Conservation (phyloP, 1,140 invertebrate species). For the Matsumurasca onukii region DNA sequence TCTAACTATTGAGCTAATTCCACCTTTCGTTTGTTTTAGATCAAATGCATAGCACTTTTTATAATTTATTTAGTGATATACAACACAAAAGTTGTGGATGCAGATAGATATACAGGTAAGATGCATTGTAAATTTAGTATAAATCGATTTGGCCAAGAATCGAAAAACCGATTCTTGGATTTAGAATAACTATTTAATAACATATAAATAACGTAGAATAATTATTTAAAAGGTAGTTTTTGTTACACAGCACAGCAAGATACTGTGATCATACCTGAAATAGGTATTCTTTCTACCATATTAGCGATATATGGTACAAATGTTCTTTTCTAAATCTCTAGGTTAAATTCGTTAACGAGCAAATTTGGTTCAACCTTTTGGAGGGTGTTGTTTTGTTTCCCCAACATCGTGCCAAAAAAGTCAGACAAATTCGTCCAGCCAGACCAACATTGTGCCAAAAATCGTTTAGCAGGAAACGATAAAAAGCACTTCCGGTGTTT, state of each 20-base stretch:
- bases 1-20: neutral
- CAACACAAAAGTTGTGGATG: neutral
- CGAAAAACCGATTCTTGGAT: neutral
- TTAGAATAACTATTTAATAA: neutral
- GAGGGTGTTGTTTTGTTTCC: no score
- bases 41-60: constrained; percentile 6
- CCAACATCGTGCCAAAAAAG: no score
- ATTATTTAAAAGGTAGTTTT: neutral
- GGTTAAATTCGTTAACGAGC: no score
- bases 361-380: no score
- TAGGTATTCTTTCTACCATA: neutral
- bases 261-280: neutral
- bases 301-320: no score
- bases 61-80: constrained; percentile 8
- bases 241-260: neutral
- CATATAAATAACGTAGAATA: neutral
- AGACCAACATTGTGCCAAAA: no score
- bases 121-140: neutral
- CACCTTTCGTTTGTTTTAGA: neutral
- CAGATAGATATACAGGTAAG: constrained; percentile 20
- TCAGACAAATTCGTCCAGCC: no score
- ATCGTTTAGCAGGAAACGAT: no score
- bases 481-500: neutral
- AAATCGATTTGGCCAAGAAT: neutral
- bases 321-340: no score